These are phyloP conservation scores for Uloborus diversus DNA, from an alignment of 1,140 invertebrate genomes.

Conservation along the genomic window DNA sequence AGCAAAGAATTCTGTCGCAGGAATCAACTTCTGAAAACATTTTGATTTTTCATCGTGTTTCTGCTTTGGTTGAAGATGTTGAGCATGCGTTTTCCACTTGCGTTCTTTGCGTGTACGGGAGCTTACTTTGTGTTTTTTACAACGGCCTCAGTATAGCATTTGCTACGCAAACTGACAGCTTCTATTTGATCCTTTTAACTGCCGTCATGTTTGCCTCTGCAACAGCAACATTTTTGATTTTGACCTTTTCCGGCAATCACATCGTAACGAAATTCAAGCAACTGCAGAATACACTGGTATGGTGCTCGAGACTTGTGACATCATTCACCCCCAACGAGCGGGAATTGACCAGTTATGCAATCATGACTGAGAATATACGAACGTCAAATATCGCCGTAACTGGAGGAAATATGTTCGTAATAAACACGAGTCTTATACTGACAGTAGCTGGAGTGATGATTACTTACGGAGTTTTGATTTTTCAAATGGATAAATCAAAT, in stretches of 20 bases:
- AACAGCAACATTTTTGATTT: not conserved
- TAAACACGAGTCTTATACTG: not conserved
- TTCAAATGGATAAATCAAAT: constrained; percentile 2
- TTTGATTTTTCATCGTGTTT: not conserved
- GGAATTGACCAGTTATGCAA: not conserved
- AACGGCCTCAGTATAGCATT: not conserved
- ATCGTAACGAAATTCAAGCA: not conserved
- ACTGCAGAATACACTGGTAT: not conserved
- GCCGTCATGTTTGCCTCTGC: not conserved
- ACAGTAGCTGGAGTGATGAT: constrained; percentile 13
- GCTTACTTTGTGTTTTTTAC: constrained; percentile 10
- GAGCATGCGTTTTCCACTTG: not conserved
- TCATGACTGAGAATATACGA: constrained; percentile 11
- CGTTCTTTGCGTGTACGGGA: constrained; percentile 6
- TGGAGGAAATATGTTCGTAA: constrained; percentile 33
- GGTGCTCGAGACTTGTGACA: not conserved
- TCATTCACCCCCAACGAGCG: not conserved
- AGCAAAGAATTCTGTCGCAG: not conserved
- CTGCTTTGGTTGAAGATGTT: not conserved
- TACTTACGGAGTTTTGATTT: constrained; percentile 28
- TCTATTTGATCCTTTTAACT: not conserved
- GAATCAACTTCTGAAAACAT: not conserved
- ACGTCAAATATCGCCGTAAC: constrained; percentile 1
- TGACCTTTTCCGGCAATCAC: not conserved
- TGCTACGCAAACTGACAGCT: too few relatives aligned